A percentile compares a stretch with the other conserved stretches of the same genome.
phyloP scores from a whole-genome alignment of 2,888 invertebrate species.

The Tenthredo amoena region DNA sequence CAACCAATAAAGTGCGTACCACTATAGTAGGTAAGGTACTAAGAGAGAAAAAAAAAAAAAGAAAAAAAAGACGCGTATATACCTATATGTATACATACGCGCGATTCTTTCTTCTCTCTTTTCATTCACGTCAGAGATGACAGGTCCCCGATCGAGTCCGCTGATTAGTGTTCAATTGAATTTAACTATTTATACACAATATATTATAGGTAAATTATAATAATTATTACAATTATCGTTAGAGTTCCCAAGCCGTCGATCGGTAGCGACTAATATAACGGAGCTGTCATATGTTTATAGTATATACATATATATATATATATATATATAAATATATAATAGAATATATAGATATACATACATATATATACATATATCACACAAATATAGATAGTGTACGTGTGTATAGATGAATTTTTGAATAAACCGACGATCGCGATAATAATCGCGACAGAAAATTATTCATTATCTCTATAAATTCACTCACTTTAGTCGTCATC shows the following conservation, averaged over 20 bases:
- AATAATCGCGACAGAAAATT: not conserved
- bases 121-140: slow-evolving; percentile 27
- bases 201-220: slow-evolving; percentile 77
- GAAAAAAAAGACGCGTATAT: not conserved
- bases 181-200: slow-evolving; percentile 78
- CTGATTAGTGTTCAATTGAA: slow-evolving; percentile 70
- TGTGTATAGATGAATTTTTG: not conserved
- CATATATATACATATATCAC: slow-evolving; percentile 3
- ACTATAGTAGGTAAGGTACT: not conserved
- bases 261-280: slow-evolving; percentile 18
- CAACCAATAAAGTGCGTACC: not conserved
- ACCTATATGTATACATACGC: not conserved
- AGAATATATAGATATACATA: not conserved
- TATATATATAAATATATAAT: not conserved
- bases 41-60: not conserved
- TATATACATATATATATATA: not conserved
- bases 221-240: slow-evolving; percentile 64
- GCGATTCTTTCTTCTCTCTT: not conserved
- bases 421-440: not conserved
- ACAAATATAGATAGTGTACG: not conserved
- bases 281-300: not conserved
- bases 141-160: slow-evolving; percentile 48
- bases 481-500: not conserved
- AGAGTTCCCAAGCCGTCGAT: slow-evolving; percentile 47
- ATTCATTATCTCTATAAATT: not conserved